Evolutionary conservation across 2,797 vertebrate genomes (phyloP).

Genomic region (Euthynnus affinis): DNA sequence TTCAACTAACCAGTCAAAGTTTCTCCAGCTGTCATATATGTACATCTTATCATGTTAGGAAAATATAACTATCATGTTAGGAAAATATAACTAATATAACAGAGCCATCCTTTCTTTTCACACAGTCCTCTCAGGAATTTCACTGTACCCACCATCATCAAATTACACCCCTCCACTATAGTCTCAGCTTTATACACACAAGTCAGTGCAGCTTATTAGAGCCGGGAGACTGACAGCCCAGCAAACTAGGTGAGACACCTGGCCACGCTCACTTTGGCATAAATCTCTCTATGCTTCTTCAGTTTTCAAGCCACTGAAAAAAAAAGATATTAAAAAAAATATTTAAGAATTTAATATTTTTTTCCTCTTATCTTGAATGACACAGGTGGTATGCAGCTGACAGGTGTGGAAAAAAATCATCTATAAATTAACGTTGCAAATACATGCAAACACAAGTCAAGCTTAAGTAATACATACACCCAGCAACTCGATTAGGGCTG

Average conservation of each 20-base stretch:
- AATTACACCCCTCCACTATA: not conserved
- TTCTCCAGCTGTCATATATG: not conserved
- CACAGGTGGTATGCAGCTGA: not conserved
- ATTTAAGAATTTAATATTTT: not conserved
- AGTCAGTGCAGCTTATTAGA: constrained; percentile 5
- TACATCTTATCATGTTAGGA: not conserved
- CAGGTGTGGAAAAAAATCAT: not conserved
- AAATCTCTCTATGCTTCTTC: not conserved
- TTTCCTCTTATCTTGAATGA: not conserved
- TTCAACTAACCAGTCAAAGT: not conserved
- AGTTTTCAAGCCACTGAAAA: constrained; percentile 26
- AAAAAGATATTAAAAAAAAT: no score
- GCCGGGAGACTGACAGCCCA: constrained; percentile 27
- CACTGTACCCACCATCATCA: not conserved
- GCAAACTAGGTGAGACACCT: constrained; percentile 48
- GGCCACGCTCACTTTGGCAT: not conserved
- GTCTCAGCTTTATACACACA: constrained; percentile 18
- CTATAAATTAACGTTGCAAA: not conserved
- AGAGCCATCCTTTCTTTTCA: not conserved
- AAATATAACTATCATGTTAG: not conserved
- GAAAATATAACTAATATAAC: not conserved
- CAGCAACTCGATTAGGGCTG: not conserved
- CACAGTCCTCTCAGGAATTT: constrained; percentile 20
- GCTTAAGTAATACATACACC: not conserved
- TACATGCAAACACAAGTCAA: not conserved